Base-by-base conservation (phyloP, 2,888 invertebrate genomes). In the Amiota mariae region DNA sequence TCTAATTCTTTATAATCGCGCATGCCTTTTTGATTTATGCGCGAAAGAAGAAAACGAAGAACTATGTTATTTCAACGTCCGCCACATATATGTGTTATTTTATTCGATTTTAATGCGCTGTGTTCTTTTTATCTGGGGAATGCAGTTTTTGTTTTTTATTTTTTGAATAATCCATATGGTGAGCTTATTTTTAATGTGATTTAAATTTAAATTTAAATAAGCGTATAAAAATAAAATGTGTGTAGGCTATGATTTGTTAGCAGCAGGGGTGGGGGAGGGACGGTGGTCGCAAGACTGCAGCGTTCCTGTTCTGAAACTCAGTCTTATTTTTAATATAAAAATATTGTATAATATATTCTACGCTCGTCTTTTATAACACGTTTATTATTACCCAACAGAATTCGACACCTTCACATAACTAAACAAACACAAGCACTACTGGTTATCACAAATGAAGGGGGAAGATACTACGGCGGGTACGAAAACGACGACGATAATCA, bases 51-150 rank as follows among this genome's bases (percentile, higher is more conserved):
- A n/a, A n/a, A n/a, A n/a, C n/a, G n/a, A n/a, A n/a, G n/a, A n/a
- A n/a, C n/a, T n/a, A n/a, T n/a, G n/a, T n/a, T n/a, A n/a, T n/a
- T n/a, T n/a, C n/a, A n/a, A n/a, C n/a, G n/a, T n/a, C n/a, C n/a
- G n/a, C n/a, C 73, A 82, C 75, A 76, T 80, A 76, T 36, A 36
- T 56, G 59, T 72, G 81, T 83, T 86, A 80, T 86, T 85, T 86
- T 85, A 86, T 84, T 85, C 87, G 82, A 85, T 85, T 86, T 86
- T 86, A 85, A 86, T 86, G 87, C 87, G 82, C 79, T 81, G 80
- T 73, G 79, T 76, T 74, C 67, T 75, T 81, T 81, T 74, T 81
- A 75, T 73, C 68, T 75, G 73, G 70, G 74, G 78, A 81, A 79
- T 80, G 81, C 81, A 81, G 79, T 79, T 74, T 73, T 59, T 71